Conservation (phyloP, 2,113 vertebrate genomes). For the Pelecanoides urinatrix region DNA sequence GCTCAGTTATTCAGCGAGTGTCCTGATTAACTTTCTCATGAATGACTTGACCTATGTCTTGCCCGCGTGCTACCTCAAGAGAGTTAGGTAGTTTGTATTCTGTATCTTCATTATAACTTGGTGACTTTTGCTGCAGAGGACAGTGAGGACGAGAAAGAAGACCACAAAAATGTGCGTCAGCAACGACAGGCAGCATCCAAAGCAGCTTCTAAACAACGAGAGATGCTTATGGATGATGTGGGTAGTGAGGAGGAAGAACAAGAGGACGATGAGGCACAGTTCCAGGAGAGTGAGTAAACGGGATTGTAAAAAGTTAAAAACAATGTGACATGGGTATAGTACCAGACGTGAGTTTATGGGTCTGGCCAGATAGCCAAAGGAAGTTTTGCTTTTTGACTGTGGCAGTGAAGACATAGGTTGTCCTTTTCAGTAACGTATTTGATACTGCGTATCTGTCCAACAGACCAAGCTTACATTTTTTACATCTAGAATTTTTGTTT, state of each 20-base stretch:
- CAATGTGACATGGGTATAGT: background rate
- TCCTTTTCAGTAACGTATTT: background rate
- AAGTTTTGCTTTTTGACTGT: background rate
- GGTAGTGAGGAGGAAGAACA: constrained; percentile 95
- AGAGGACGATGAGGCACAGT: constrained; percentile 88
- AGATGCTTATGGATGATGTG: constrained; percentile 93
- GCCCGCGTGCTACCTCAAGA: background rate
- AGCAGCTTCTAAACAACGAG: constrained; percentile 96
- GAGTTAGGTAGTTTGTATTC: background rate
- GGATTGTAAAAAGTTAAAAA: background rate
- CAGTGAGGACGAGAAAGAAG: constrained; percentile 93
- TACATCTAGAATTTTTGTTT: background rate
- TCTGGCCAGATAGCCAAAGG: background rate
- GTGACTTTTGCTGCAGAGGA: constrained; percentile 79
- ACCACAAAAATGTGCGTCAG: constrained; percentile 93
- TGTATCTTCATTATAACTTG: background rate
- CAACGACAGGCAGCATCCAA: constrained; percentile 96
- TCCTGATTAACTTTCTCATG: background rate
- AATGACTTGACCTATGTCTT: background rate
- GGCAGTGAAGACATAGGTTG: accelerated
- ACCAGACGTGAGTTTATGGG: background rate
- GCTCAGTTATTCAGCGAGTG: background rate
- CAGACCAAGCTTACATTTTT: background rate
- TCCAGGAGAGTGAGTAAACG: constrained; percentile 86
- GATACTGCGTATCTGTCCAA: accelerated